A percentile compares a stretch with the other conserved stretches of the same genome.
phyloP scores from a whole-genome alignment of 2,888 invertebrate species.

The Timema podura region DNA sequence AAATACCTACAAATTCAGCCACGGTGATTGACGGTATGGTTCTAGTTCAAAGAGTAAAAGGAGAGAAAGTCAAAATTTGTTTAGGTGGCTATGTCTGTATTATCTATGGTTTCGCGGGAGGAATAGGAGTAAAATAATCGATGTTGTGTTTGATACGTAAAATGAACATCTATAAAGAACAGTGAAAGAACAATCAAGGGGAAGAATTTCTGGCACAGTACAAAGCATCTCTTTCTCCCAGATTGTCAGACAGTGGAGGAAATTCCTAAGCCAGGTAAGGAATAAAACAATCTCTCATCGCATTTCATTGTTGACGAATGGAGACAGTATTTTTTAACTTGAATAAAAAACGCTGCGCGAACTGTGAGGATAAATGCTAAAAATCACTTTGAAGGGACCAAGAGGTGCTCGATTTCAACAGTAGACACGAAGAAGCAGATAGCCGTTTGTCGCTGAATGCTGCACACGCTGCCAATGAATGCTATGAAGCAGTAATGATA shows the following conservation, averaged over 20 bases:
- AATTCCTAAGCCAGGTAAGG: not conserved
- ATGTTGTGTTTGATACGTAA: not conserved
- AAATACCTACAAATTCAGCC: not conserved
- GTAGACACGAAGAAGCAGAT: not conserved
- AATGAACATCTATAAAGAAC: conserved; percentile 1
- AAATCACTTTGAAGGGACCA: too few relatives aligned
- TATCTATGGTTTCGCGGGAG: not conserved
- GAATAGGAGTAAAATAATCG: not conserved
- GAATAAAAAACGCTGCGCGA: not conserved
- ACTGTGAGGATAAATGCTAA: too few relatives aligned
- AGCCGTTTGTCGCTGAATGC: not conserved
- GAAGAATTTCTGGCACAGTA: not conserved
- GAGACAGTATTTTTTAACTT: not conserved
- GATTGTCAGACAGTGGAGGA: not conserved
- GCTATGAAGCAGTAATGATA: not conserved
- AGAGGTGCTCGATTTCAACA: not conserved
- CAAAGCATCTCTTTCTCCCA: not conserved
- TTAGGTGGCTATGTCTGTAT: not conserved
- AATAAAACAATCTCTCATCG: not conserved
- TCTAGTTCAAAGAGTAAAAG: not conserved
- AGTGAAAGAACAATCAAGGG: not conserved
- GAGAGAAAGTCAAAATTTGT: not conserved
- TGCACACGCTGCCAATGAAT: conserved; percentile 1
- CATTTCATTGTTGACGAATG: conserved; percentile 3
- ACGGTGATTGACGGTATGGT: not conserved